Evolutionary conservation across 2,797 vertebrate genomes (phyloP).

Genomic region (Ataeniobius toweri): DNA sequence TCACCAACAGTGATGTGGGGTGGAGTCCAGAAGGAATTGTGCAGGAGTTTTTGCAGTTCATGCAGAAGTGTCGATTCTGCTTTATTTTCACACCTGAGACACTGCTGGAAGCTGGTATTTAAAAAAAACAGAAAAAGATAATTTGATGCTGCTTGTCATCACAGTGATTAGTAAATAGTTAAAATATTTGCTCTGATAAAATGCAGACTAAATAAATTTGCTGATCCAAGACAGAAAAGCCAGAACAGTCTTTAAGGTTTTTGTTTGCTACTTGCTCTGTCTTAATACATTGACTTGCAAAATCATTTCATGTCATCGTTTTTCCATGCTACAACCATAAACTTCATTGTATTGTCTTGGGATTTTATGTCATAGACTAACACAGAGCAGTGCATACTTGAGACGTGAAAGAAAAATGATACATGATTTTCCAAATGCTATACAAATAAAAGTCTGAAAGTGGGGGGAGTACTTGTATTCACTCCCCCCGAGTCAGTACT

Average conservation of each 20-base stretch:
- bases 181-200: background rate
- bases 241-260: constrained; percentile 1
- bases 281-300: background rate
- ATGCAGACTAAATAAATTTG: constrained; percentile 17
- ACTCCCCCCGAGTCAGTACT: background rate
- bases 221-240: background rate
- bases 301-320: background rate
- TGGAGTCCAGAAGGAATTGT: constrained; percentile 44
- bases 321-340: background rate
- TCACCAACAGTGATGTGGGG: constrained; percentile 39
- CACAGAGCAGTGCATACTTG: background rate
- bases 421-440: background rate
- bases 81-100: constrained; percentile 26
- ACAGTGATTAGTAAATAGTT: background rate
- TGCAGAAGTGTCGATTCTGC: background rate
- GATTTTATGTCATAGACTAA: background rate
- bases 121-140: background rate
- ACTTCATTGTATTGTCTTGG: background rate
- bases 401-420: no score
- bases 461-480: background rate
- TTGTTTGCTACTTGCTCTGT: constrained; percentile 32
- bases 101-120: constrained; percentile 6
- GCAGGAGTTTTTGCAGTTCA: constrained; percentile 34
- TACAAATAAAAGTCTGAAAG: background rate
- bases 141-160: constrained; percentile 9